Base-by-base conservation (phyloP, 1,140 invertebrate species). In the Tribolium madens region DNA sequence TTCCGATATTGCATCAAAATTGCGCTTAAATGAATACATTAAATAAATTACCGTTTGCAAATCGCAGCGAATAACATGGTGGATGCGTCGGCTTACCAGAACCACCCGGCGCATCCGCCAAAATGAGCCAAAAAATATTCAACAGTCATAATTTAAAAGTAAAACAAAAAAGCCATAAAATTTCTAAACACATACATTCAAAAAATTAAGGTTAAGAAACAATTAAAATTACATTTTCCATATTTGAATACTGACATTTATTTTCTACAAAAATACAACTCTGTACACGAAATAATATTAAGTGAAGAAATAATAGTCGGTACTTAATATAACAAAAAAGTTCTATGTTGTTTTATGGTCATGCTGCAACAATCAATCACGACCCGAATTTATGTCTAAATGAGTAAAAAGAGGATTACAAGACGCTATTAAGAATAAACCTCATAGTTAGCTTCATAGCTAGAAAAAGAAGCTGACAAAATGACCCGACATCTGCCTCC, bases 51-150 rank as follows among this genome's bases (percentile, higher is more conserved):
- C 7, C 36, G 36, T 10, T 42, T 42, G 9, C 2, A 42, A 13
- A 14, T 1, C 12, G 12, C 15, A 1, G 12, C 1, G 10, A 12
- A 3, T 17, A 9, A 26, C 36, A n/a, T 64, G 57, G 57, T 64
- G 57, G 26, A 64, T 15, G 57, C 26, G 57, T 26, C 57, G 57
- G 57, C 26, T 12, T 18, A 64, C n/a, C n/a, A n/a, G n/a, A n/a
- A n/a, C n/a, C n/a, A n/a, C n/a, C n/a, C n/a, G n/a, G n/a, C n/a
- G n/a, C n/a, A n/a, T n/a, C n/a, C n/a, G n/a, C n/a, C n/a, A n/a
- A n/a, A n/a, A n/a, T n/a, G n/a, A n/a, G n/a, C n/a, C n/a, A n/a
- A n/a, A n/a, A n/a, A n/a, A n/a, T n/a, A n/a, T n/a, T n/a, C n/a
- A n/a, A n/a, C n/a, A n/a, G n/a, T n/a, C n/a, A n/a, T n/a, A n/a